phyloP scores from a whole-genome alignment of 2,888 invertebrate genomes.

The Apamea monoglypha region DNA sequence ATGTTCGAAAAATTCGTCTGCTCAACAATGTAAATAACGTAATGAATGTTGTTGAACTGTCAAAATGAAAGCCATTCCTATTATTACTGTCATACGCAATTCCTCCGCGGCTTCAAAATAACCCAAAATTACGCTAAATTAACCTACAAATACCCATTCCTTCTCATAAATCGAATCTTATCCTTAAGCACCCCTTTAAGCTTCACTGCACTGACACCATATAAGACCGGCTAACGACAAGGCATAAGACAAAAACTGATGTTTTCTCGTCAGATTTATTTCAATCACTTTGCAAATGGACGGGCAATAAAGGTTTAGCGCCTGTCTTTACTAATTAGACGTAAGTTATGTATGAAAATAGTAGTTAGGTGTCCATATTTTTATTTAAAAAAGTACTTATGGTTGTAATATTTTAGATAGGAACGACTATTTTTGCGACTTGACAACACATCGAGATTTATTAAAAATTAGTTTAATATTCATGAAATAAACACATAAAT shows the following conservation, averaged over 20 bases:
- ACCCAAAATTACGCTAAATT: constrained; percentile 14
- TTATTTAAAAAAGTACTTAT: constrained; percentile 22
- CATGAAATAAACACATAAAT: too few species aligned
- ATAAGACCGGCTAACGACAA: constrained; percentile 49
- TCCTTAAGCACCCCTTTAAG: not conserved
- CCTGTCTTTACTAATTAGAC: constrained; percentile 60
- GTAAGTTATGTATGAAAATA: constrained; percentile 51
- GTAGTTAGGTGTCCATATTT: constrained; percentile 13
- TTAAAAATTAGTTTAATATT: too few species aligned
- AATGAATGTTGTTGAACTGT: too few species aligned
- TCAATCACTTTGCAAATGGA: constrained; percentile 70
- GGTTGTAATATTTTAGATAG: constrained; percentile 27
- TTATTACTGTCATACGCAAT: too few species aligned
- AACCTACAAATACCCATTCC: constrained; percentile 13
- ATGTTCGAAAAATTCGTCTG: too few species aligned
- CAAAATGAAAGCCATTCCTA: too few species aligned
- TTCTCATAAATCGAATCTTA: constrained; percentile 23
- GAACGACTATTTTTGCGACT: not conserved
- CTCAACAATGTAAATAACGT: too few species aligned
- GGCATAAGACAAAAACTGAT: constrained; percentile 48
- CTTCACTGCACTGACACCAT: constrained; percentile 31
- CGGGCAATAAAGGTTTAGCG: constrained; percentile 57
- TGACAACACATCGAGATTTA: not conserved
- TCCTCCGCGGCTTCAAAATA: not conserved
- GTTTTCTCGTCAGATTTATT: constrained; percentile 71